These are phyloP conservation scores for Sylvia borin DNA, from an alignment of 2,797 vertebrate genomes.

Conservation along the genomic window DNA sequence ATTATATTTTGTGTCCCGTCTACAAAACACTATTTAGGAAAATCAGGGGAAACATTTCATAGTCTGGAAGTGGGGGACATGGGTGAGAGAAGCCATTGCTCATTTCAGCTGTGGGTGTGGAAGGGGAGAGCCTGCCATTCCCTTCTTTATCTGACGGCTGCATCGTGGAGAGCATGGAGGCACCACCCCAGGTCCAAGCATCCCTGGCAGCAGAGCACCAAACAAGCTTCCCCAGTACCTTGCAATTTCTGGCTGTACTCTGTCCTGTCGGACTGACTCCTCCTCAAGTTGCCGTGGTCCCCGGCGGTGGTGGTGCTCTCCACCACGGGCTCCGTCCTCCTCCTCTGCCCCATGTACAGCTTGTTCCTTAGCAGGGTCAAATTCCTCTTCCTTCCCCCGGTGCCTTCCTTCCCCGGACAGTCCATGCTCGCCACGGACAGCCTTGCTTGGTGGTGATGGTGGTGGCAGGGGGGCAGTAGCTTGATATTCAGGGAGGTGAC, in stretches of 20 bases:
- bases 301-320: slow-evolving; percentile 53
- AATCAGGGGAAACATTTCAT: background rate
- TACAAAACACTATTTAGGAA: background rate
- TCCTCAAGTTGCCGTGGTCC: slow-evolving; percentile 86
- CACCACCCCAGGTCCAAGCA: background rate
- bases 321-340: slow-evolving; percentile 92
- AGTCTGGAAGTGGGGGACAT: background rate
- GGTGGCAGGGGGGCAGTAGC: no score
- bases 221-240: slow-evolving; percentile 80
- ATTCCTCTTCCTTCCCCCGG: slow-evolving; percentile 82
- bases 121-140: background rate
- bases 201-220: background rate
- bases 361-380: slow-evolving; percentile 83
- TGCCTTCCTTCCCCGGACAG: slow-evolving; percentile 76
- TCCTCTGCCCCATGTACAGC: slow-evolving; percentile 88
- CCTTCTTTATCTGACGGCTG: background rate
- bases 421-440: slow-evolving; percentile 81
- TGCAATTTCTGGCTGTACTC: slow-evolving; percentile 95
- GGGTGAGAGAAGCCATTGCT: background rate
- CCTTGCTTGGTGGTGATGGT: background rate
- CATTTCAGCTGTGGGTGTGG: background rate
- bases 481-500: background rate
- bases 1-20: background rate
- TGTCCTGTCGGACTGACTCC: slow-evolving; percentile 95
- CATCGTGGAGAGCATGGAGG: background rate